Base-by-base conservation (phyloP, 2,113 vertebrate genomes). In the Bucco capensis region DNA sequence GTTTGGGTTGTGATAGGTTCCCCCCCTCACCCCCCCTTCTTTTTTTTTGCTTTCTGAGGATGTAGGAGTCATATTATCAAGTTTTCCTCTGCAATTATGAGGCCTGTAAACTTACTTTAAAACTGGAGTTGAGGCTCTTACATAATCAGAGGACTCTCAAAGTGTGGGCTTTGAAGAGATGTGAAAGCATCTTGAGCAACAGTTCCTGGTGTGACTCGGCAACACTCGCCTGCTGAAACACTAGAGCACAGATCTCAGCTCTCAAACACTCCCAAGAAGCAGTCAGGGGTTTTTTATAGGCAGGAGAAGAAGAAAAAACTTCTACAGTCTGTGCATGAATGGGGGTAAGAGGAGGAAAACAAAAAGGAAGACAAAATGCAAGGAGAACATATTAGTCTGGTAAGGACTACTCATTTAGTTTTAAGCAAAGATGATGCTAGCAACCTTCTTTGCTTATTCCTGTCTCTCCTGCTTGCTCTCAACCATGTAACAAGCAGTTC, bases 61-160 rank as follows among this genome's bases (percentile, higher is more conserved):
- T 85, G 92, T 96, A 93, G 92, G 89, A 90, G 93, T 92, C 4
- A 0, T 54, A 89, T 94, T 94, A 96, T 90, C 93, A 94, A 90
- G 83, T 93, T 95, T 96, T 79, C 86, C 89, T 92, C 84, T 92
- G 90, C 86, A 95, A 95, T 95, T 94, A 95, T 64, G 84, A 96
- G 84, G 83, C 74, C 81, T 25, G 14, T 93, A 96, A 95, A 95
- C 90, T 94, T 84, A 87, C 92, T 95, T 94, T 72, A 82, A 90
- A 89, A 96, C 89, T 50, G 70, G 72, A 91, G 75, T 84, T 91
- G 89, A 92, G 95, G 76, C 89, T 94, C 88, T 96, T 95, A 87
- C 91, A 92, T 89, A 95, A 95, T 94, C 92, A 96, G 50, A 93
- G 89, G 84, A 85, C 71, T 93, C 84, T 76, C 4, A 50, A 92